A percentile compares a stretch with the other conserved stretches of the same genome.
Conservation (phyloP, 2,797 vertebrate genomes). For the Falco novaeseelandiae region DNA sequence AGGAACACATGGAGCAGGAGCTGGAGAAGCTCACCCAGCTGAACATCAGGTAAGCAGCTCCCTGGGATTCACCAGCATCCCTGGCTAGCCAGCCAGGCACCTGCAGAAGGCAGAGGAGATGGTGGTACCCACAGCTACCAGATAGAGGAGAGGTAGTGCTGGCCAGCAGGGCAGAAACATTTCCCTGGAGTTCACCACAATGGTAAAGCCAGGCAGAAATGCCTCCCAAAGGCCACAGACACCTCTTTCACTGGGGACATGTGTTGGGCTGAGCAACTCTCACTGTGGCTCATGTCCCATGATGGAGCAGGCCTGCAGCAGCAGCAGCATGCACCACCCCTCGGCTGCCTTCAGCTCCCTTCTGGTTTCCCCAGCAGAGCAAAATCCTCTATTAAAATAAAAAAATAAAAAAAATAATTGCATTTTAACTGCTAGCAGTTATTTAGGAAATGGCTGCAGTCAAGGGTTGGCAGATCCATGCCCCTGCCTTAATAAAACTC, state of each 20-base stretch:
- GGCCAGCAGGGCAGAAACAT: neutral
- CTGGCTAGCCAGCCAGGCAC: neutral
- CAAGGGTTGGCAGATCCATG: slow-evolving; percentile 70
- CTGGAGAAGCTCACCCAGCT: slow-evolving; percentile 92
- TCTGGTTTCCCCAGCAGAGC: slow-evolving; percentile 6
- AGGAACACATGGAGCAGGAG: slow-evolving; percentile 99
- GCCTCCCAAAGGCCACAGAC: neutral
- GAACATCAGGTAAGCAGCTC: slow-evolving; percentile 86
- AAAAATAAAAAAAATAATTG: slow-evolving; percentile 2
- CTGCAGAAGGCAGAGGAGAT: neutral
- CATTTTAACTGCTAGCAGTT: slow-evolving; percentile 70
- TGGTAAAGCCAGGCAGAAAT: neutral
- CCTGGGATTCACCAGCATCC: neutral
- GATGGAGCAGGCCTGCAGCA: neutral
- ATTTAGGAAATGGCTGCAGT: slow-evolving; percentile 69
- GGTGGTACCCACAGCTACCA: neutral
- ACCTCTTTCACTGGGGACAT: fast-evolving
- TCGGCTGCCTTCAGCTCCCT: neutral
- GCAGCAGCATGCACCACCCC: fast-evolving
- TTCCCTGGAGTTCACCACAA: neutral
- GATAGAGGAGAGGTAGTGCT: neutral
- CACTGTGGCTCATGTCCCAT: fast-evolving
- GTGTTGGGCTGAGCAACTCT: neutral
- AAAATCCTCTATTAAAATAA: slow-evolving; percentile 9
- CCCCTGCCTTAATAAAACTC: slow-evolving; percentile 68